Conservation (phyloP, 2,113 vertebrate species). For the Pavo muticus region DNA sequence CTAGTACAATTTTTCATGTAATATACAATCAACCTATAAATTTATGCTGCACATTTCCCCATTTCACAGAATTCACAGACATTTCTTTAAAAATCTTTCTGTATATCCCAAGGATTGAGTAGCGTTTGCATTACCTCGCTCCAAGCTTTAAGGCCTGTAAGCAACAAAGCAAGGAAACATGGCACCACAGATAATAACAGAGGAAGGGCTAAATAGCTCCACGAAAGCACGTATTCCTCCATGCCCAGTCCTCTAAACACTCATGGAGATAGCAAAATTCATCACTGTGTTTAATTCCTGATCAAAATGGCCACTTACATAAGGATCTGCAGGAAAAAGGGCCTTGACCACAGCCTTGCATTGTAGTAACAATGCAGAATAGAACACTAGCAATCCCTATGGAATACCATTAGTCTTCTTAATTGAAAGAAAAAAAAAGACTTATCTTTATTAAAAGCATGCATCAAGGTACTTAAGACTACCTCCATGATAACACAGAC, state of each 20-base stretch:
- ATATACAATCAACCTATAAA: background rate
- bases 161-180: constrained; percentile 3
- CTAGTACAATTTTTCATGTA: background rate
- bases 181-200: background rate
- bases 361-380: constrained; percentile 22
- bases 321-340: background rate
- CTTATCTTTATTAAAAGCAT: background rate
- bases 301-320: background rate
- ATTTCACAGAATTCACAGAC: background rate
- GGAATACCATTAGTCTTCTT: background rate
- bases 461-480: background rate
- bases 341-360: background rate
- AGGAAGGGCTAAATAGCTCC: background rate
- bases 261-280: background rate
- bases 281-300: background rate
- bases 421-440: background rate
- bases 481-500: background rate
- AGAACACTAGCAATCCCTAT: background rate
- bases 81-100: background rate
- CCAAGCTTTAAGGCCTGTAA: constrained; percentile 7
- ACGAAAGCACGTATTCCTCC: background rate
- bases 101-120: background rate
- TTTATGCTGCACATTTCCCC: background rate
- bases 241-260: background rate
- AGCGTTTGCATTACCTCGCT: background rate